Evolutionary conservation across 2,888 invertebrate species (phyloP).

Genomic region (Schizotus pectinicornis): DNA sequence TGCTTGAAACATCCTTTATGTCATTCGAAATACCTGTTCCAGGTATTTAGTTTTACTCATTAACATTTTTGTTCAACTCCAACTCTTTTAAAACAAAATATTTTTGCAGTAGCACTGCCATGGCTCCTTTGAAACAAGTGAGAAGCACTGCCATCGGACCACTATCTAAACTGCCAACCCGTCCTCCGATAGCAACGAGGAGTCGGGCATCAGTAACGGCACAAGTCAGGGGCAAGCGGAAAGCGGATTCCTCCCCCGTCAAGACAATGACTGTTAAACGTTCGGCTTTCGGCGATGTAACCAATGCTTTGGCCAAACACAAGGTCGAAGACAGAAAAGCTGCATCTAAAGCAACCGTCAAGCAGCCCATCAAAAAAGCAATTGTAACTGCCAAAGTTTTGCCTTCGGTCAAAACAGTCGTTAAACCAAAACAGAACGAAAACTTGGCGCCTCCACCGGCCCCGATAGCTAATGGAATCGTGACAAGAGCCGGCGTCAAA

Average conservation of each 20-base stretch:
- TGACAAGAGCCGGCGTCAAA: background rate
- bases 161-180: slow-evolving; percentile 47
- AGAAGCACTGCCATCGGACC: slow-evolving; percentile 47
- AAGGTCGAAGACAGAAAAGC: slow-evolving; percentile 33
- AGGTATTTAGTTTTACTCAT: no score
- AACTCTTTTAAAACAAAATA: background rate
- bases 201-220: slow-evolving; percentile 53
- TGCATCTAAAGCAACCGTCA: slow-evolving; percentile 30
- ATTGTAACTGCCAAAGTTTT: slow-evolving; percentile 42
- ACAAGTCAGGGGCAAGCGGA: slow-evolving; percentile 68
- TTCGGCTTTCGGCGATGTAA: slow-evolving; percentile 86
- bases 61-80: no score
- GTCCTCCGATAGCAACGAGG: slow-evolving; percentile 60
- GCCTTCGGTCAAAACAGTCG: slow-evolving; percentile 52
- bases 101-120: slow-evolving; percentile 44
- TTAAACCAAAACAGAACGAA: slow-evolving; percentile 56
- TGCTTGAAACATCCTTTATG: no score
- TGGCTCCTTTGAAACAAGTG: slow-evolving; percentile 70
- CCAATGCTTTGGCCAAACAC: slow-evolving; percentile 66
- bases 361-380: slow-evolving; percentile 27
- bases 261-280: slow-evolving; percentile 76
- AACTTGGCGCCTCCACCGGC: slow-evolving; percentile 52
- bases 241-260: slow-evolving; percentile 80
- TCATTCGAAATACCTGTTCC: no score
- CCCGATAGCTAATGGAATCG: slow-evolving; percentile 39